Conservation (phyloP, 2,888 invertebrate genomes). For the Lochmaea crataegi region DNA sequence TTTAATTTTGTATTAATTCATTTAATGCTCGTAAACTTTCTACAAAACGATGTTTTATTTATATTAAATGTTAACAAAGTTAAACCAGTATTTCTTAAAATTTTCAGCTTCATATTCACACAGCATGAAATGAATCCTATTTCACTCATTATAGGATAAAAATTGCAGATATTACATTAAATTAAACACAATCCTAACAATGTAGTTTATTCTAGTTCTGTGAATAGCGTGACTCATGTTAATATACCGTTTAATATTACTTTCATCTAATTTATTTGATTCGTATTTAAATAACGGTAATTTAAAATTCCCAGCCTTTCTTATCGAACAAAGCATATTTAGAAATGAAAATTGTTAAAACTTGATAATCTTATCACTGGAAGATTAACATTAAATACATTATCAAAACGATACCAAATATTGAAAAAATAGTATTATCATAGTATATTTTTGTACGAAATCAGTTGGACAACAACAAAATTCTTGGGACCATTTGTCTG, state of each 20-base stretch:
- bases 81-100: too few species aligned
- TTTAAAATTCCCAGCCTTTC: neutral
- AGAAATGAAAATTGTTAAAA: neutral
- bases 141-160: neutral
- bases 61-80: too few species aligned
- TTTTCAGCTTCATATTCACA: neutral
- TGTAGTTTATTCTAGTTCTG: neutral
- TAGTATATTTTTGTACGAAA: too few species aligned
- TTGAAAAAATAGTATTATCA: neutral
- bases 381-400: neutral
- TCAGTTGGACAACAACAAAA: too few species aligned
- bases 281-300: neutral
- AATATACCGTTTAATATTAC: neutral
- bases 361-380: neutral
- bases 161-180: neutral
- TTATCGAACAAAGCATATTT: neutral
- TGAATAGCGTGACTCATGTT: conserved; percentile 5
- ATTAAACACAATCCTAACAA: neutral
- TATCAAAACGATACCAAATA: neutral
- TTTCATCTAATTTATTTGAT: neutral
- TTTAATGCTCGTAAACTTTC: too few species aligned
- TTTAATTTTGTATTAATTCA: too few species aligned
- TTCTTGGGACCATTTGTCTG: too few species aligned
- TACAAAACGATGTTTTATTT: too few species aligned
- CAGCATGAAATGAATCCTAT: neutral